Conservation (phyloP, 2,113 vertebrate genomes). For the Megaceryle torquata region DNA sequence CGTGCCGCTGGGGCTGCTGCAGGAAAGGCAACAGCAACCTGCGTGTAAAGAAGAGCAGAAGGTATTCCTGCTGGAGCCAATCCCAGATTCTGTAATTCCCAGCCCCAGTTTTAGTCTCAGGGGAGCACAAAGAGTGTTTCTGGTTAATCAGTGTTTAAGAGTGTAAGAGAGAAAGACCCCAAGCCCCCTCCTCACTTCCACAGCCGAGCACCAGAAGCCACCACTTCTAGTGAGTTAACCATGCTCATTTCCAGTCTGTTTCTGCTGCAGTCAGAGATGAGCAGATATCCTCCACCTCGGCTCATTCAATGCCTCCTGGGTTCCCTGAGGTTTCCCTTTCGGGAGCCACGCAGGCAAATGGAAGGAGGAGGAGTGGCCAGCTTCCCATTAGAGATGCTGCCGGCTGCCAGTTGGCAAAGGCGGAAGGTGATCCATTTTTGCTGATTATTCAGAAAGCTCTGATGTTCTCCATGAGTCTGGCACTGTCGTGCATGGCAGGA, state of each 20-base stretch:
- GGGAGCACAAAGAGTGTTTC: background rate
- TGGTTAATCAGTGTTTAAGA: background rate
- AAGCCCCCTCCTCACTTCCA: background rate
- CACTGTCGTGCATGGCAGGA: background rate
- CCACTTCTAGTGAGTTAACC: background rate
- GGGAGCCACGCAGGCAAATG: background rate
- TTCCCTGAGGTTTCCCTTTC: background rate
- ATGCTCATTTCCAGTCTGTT: background rate
- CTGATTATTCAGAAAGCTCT: background rate
- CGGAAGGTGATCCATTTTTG: background rate
- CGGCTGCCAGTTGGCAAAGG: background rate
- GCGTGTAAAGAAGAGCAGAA: background rate
- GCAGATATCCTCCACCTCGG: background rate
- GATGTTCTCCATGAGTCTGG: background rate
- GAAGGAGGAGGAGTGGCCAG: background rate
- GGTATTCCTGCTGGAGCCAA: background rate
- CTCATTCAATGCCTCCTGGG: background rate
- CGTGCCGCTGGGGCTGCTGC: accelerated
- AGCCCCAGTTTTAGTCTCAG: background rate
- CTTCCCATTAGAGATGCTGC: background rate
- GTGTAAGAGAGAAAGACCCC: background rate
- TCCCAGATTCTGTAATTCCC: background rate
- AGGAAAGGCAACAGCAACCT: background rate
- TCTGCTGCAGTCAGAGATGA: background rate
- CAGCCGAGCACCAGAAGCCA: background rate